Base-by-base conservation (phyloP, 1,140 invertebrate species). In the Phenacoccus solenopsis region DNA sequence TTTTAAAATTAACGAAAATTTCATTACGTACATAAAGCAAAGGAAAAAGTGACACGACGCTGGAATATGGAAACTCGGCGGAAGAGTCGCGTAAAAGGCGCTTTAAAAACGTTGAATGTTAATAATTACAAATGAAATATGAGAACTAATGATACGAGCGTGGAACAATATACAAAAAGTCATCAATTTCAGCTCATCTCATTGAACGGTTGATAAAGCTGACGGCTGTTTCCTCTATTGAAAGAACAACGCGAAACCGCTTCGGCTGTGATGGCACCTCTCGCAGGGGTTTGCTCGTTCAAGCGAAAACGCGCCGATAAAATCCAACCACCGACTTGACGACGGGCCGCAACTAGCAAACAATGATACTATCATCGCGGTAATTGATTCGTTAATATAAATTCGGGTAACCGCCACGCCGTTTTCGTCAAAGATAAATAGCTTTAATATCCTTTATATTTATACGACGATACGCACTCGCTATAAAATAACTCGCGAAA, bases 71-170 rank as follows among this genome's bases (percentile, higher is more conserved):
- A 49, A 49, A 49, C 12, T 49, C 38, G n/a, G 38, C 38, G 16
- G 20, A 49, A n/a, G 20, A 16, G 38, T 32, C 5, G 38, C 38
- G 16, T 49, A 9, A 49, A 49, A 49, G n/a, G 38, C 38, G 38
- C 16, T 49, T 3, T 49, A 49, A n/a, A 49, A 49, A 49, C 38
- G 38, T 49, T 49, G 38, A n/a, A 49, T 49, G 38, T 10, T 49
- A 49, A 49, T 49, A 49, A 49, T 49, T 49, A 49, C 38, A 49
- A n/a, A 49, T 49, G 38, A 49, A 49, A 49, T 49, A 49, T 49
- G 38, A 49, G 38, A 49, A 49, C 38, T 49, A 49, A 49, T 49
- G 38, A 49, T 49, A 49, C 38, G 38, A 49, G 12, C 38, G 38
- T 49, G 38, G 38, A 49, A 49, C 38, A 49, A 49, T 49, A 49